These are phyloP conservation scores for Macrotus californicus DNA, from an alignment of 2,113 vertebrate genomes.

Conservation along the genomic window DNA sequence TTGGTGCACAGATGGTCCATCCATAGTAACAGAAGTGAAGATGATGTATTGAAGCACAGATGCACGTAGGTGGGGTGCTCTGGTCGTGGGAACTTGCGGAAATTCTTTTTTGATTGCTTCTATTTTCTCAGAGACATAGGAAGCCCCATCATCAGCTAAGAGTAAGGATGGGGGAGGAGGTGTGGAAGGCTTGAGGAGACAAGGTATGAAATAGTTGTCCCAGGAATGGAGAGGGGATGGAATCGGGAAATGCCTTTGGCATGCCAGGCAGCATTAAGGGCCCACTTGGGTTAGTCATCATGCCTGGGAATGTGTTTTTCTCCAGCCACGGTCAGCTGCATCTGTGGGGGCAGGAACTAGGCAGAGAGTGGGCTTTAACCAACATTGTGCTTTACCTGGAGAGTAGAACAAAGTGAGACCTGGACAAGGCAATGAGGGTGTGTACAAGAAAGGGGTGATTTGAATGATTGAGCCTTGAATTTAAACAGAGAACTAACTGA, in stretches of 20 bases:
- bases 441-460: too few species aligned
- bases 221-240: not conserved
- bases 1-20: conserved; percentile 49
- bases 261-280: not conserved
- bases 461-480: not conserved
- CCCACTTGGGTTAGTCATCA: not conserved
- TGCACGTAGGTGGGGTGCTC: conserved; percentile 51
- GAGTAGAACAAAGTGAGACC: not conserved
- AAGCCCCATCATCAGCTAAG: conserved; percentile 49
- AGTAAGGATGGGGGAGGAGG: conserved; percentile 53
- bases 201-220: not conserved
- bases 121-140: conserved; percentile 67
- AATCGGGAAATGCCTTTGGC: not conserved
- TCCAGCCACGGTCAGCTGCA: not conserved
- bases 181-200: conserved; percentile 38
- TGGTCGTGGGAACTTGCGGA: conserved; percentile 50
- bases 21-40: conserved; percentile 49
- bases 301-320: not conserved
- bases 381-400: not conserved
- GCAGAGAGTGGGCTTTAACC: not conserved
- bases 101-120: conserved; percentile 69
- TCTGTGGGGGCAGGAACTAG: not conserved
- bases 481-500: not conserved
- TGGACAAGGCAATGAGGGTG: not conserved
- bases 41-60: conserved; percentile 39